Evolutionary conservation across 1,140 invertebrate genomes (phyloP).

Genomic region (Caenorhabditis remanei): DNA sequence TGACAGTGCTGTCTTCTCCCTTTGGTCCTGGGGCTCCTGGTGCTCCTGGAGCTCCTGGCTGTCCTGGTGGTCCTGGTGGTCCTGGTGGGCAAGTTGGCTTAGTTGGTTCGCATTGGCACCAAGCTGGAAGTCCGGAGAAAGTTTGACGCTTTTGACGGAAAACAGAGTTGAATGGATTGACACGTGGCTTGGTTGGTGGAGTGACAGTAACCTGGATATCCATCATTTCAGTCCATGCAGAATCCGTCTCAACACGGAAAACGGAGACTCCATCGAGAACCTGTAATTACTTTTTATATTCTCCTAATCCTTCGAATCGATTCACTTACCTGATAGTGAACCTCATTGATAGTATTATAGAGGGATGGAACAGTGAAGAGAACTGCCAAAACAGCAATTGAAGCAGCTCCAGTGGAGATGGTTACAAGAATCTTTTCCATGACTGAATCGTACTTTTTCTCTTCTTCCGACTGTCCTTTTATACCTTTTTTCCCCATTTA

Average conservation of each 20-base stretch:
- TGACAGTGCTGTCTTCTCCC: conserved; percentile 19
- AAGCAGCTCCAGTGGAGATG: conserved; percentile 38
- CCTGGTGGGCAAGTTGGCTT: conserved; percentile 68
- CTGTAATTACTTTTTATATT: neutral
- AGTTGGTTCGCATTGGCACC: conserved; percentile 68
- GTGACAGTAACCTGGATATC: conserved; percentile 67
- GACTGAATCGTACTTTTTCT: conserved; percentile 14
- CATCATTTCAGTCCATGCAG: conserved; percentile 69
- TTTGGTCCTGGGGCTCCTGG: conserved; percentile 59
- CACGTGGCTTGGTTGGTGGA: conserved; percentile 65
- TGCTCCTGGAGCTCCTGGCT: conserved; percentile 62
- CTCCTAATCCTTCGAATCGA: neutral
- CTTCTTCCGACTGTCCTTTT: neutral
- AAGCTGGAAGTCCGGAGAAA: conserved; percentile 67
- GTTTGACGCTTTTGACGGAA: conserved; percentile 69
- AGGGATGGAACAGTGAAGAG: conserved; percentile 59
- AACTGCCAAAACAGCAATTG: conserved; percentile 45
- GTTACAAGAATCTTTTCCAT: conserved; percentile 53
- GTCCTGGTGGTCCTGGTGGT: conserved; percentile 67
- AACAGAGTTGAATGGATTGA: conserved; percentile 67
- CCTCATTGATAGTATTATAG: conserved; percentile 67
- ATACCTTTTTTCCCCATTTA: neutral
- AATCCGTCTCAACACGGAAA: conserved; percentile 68
- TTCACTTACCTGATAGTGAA: conserved; percentile 66
- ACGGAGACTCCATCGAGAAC: conserved; percentile 65